Conservation (phyloP, 1,140 invertebrate genomes). For the Leucophenga varia region DNA sequence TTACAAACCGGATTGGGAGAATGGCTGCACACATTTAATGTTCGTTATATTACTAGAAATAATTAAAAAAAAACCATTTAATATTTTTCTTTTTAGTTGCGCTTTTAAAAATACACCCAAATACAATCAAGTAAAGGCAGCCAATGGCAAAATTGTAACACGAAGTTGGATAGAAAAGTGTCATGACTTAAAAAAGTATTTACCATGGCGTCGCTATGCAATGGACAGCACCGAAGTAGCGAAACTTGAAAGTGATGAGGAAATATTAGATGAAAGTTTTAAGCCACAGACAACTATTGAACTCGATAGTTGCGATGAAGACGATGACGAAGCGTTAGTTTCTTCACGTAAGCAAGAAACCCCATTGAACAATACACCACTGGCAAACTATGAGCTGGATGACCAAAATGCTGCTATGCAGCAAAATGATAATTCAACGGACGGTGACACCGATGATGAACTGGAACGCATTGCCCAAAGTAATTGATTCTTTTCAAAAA, state of each 20-base stretch:
- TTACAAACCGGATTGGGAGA: constrained; percentile 75
- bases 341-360: no score
- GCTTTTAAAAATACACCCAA: constrained; percentile 89
- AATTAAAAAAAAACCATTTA: no score
- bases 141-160: constrained; percentile 70
- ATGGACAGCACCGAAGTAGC: constrained; percentile 58
- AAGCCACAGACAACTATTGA: constrained; percentile 14
- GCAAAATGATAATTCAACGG: constrained; percentile 26
- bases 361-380: neutral
- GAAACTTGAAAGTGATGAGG: constrained; percentile 59
- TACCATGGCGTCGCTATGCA: constrained; percentile 73
- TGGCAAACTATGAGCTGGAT: constrained; percentile 4
- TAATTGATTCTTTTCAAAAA: no score
- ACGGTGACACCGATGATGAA: constrained; percentile 61
- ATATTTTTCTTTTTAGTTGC: constrained; percentile 64
- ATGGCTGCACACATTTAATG: constrained; percentile 79
- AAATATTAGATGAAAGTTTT: constrained; percentile 55
- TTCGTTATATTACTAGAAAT: constrained; percentile 58
- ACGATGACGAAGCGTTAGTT: neutral
- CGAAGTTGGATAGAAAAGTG: constrained; percentile 78
- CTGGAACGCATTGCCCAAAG: constrained; percentile 56
- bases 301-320: constrained; percentile 1
- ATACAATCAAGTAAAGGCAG: constrained; percentile 72
- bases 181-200: constrained; percentile 62
- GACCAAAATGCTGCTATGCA: neutral